Evolutionary conservation across 2,113 vertebrate genomes (phyloP).

Genomic region (Sphaerodactylus townsendi): DNA sequence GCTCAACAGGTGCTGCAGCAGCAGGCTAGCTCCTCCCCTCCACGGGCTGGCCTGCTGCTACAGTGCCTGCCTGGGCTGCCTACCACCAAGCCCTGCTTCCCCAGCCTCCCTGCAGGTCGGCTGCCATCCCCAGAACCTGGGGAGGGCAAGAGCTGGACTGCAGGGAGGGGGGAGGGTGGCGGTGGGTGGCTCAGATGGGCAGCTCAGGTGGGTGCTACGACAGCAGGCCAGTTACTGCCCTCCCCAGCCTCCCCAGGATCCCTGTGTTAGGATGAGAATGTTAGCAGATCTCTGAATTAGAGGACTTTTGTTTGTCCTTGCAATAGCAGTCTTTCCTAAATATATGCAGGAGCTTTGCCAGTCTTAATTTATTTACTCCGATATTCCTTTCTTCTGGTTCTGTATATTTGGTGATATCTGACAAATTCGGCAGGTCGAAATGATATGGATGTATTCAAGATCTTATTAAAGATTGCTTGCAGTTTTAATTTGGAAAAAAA

Average conservation of each 20-base stretch:
- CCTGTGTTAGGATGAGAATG: not conserved
- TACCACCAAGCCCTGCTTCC: too few relatives aligned
- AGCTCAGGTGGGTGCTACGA: too few relatives aligned
- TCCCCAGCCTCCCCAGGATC: not conserved
- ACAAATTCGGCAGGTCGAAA: not conserved
- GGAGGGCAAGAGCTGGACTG: too few relatives aligned
- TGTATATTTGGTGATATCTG: not conserved
- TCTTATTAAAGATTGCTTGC: not conserved
- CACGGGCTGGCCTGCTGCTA: too few relatives aligned
- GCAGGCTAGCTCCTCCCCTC: too few relatives aligned
- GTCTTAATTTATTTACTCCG: not conserved
- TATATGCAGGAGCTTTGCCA: not conserved
- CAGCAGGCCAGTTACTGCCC: too few relatives aligned
- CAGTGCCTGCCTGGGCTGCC: too few relatives aligned
- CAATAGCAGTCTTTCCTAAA: not conserved
- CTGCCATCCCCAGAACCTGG: too few relatives aligned
- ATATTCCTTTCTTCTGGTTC: not conserved
- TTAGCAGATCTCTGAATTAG: not conserved
- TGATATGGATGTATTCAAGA: not conserved
- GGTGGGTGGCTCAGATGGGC: too few relatives aligned
- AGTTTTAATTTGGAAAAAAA: not conserved
- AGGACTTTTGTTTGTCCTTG: not conserved
- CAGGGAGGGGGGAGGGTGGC: too few relatives aligned
- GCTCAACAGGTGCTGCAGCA: too few relatives aligned
- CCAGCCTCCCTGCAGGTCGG: too few relatives aligned